Evolutionary conservation across 2,113 vertebrate species (phyloP).

Genomic region (Thunnus thynnus): DNA sequence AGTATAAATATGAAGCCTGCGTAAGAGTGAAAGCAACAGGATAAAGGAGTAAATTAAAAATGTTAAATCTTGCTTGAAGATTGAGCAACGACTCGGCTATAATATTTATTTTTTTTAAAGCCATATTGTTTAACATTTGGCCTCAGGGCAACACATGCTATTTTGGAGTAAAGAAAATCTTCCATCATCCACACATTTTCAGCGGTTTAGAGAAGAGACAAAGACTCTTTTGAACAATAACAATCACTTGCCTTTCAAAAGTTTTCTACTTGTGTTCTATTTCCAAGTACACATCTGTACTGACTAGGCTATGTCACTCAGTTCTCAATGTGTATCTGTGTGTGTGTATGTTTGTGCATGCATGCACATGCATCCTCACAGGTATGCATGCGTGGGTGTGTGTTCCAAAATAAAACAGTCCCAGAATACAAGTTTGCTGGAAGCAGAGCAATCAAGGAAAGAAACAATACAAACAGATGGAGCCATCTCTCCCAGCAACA

Average conservation of each 20-base stretch:
- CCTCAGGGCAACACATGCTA: constrained; percentile 2
- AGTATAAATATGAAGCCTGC: background rate
- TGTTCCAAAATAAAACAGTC: constrained; percentile 57
- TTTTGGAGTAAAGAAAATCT: constrained; percentile 31
- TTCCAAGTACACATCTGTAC: constrained; percentile 44
- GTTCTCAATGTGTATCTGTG: constrained; percentile 32
- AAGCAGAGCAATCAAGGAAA: constrained; percentile 61
- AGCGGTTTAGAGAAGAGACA: constrained; percentile 20
- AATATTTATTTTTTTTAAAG: background rate
- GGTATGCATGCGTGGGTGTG: constrained; percentile 62
- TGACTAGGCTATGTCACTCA: constrained; percentile 58
- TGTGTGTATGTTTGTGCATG: constrained; percentile 13
- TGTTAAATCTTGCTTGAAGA: background rate
- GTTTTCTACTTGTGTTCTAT: constrained; percentile 32
- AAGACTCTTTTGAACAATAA: constrained; percentile 43
- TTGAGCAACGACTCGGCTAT: constrained; percentile 23
- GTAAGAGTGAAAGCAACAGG: constrained; percentile 11
- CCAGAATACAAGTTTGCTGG: constrained; percentile 66
- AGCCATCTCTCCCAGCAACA: constrained; percentile 47
- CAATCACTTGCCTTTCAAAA: constrained; percentile 48
- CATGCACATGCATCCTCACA: constrained; percentile 32
- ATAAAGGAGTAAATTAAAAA: background rate
- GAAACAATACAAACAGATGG: constrained; percentile 78
- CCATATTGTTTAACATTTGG: constrained; percentile 16
- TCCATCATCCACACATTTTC: constrained; percentile 37